Base-by-base conservation (phyloP, 2,888 invertebrate species). In the Drosophila paracracens region DNA sequence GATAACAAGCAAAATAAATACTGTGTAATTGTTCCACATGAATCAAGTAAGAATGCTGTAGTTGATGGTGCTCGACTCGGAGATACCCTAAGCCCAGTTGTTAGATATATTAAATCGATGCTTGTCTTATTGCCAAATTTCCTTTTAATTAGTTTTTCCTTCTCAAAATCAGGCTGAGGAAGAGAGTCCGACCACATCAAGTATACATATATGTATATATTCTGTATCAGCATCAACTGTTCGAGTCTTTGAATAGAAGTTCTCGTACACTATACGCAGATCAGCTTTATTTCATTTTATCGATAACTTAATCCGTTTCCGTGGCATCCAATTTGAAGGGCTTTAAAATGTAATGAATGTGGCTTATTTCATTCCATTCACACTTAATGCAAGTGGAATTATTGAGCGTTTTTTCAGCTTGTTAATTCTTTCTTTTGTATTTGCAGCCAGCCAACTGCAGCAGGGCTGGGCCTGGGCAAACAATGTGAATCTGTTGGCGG, bases 381-480 rank as follows among this genome's bases (percentile, higher is more conserved):
- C n/a, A n/a, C 40, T 40, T 40, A 4, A n/a, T n/a, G 40, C 40
- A 10, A 40, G 35, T 13, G 35, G 35, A 5, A 13, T 35, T 13
- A 35, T 35, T 35, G 4, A 13, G 13, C 35, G 35, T 13, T 5
- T 35, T 35, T 35, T 4, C 13, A 2, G 8, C 25, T 11, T 36
- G 6, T 16, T 31, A 36, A 57, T 46, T 38, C 0, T 38, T 8
- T 31, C n/a, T 18, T 72, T 25, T 66, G 8, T 21, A 18, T 31
- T 65, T 48, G 51, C 74, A 94, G 95, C 94, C 4, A 89, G 94
- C 4, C 95, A 95, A 83, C 91, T 94, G 10, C 96, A 96, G 83
- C 94, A 95, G 43, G 94, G 94, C 35, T 96, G 95, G 94, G 94
- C 96, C 0, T 93, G 94, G 78, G 94, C 94, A 2, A 94, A 95